Base-by-base conservation (phyloP, 1,140 invertebrate species). In the Drosophila dunni region DNA sequence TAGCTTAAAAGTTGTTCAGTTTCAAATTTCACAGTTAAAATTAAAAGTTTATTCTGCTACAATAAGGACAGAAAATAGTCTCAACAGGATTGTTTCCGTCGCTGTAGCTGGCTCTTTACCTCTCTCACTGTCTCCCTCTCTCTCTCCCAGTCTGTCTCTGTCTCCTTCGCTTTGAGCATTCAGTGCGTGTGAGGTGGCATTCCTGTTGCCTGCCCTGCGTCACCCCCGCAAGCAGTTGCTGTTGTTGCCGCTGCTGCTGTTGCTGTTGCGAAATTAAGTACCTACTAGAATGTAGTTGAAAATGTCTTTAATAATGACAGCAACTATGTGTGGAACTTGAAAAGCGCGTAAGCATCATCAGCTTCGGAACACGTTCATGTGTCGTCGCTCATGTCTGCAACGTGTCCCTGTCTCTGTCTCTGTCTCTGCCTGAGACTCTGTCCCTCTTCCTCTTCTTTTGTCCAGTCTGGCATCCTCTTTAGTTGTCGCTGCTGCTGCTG, bases 231-330 rank as follows among this genome's bases (percentile, higher is more conserved):
- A 11, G 24, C 24, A 48, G 56, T 58, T 56, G 50, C 17, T 48
- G 34, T 51, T 11, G 45, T 13, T 48, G 45, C 36, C 40, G 24
- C 36, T 66, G 56, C 68, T 11, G 45, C 17, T 48, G 45, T 38
- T 48, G 24, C 36, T 69, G 57, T 72, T 74, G 70, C 81, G 70
- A 89, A 89, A 89, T 90, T 89, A 89, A 89, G 84, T 89, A 89
- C 84, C 85, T 75, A 89, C 85, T 90, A 90, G 81, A 90, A 90
- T 90, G 85, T 90, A 90, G 83, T 91, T 84, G 88, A 91, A 88
- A 91, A 91, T 91, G 88, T 91, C 83, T 91, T 91, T 91, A 91
- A 91, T 91, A 91, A 91, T 91, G 88, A 91, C 88, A 91, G 88
- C 83, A 91, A 71, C 83, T 91, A 91, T 91, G 89, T 84, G 89